Evolutionary conservation across 53 echinoderm and acorn worm genomes (phyloP), one percentile per base, ranked within the genome.

Genomic region (Zoroaster sp.): DNA sequence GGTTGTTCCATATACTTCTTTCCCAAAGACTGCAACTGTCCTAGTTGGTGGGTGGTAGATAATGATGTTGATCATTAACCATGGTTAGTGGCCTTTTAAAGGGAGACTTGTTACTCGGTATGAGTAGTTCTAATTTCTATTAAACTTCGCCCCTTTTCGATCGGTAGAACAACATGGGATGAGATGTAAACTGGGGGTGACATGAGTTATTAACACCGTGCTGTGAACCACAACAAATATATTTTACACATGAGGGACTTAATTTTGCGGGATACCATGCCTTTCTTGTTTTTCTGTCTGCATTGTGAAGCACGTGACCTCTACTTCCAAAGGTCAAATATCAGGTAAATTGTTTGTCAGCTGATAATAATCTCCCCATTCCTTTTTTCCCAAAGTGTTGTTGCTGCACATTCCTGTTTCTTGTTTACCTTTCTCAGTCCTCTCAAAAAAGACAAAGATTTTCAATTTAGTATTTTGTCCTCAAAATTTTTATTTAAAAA

Each of bases 1-100:
- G 88, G 75, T 98, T 97, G 80, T 97, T 96, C 5, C 98, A 38
- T 96, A 98, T 6, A 93, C 83, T 75, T 98, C 98, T n/a, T 98
- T 98, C n/a, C 98, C 98, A 98, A 40, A 69, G 86, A 4, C 93
- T 78, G 49, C 95, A 98, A 42, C 74, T 94, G 1, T 88, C 87
- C 51, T 96, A 98, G 68, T 96, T 90, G 34, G 73, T 75, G 1
- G 98, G 88, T 3, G 98, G 98, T 77, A 98, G 51, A 67, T 91
- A 98, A 23, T 88, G 66, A 18, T 87, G 35, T 34, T 81, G 92
- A 35, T 92, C 89, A 3, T 45, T 77, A 72, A 98, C 80, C 94
- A 97, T 91, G 11, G 81, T 91, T 13, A 87, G 87, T 18, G 83
- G 86, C 9, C 94, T 44, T 81, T 83, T 69, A 82, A 77, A 1